phyloP scores from a whole-genome alignment of 2,113 vertebrate species.

The Sturnus vulgaris region DNA sequence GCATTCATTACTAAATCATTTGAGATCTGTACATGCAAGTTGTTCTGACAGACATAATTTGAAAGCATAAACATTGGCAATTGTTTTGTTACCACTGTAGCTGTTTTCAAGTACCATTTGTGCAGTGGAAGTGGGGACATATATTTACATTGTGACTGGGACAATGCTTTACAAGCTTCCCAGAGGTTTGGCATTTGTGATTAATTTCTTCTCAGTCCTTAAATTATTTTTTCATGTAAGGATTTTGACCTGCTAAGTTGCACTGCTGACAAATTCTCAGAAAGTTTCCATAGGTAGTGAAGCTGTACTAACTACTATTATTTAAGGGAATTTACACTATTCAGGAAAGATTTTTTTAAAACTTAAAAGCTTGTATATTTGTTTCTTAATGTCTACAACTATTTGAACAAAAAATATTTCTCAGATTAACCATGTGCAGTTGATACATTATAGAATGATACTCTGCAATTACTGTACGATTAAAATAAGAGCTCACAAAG shows the following conservation, averaged over 20 bases:
- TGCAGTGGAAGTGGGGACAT: background rate
- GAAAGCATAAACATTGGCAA: constrained; percentile 19
- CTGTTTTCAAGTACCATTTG: background rate
- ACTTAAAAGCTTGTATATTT: background rate
- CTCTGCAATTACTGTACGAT: background rate
- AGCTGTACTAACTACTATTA: background rate
- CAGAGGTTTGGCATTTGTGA: background rate
- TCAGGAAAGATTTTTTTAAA: background rate
- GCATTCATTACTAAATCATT: background rate
- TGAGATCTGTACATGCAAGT: background rate
- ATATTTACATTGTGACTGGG: background rate
- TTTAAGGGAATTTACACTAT: background rate
- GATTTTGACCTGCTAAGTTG: background rate
- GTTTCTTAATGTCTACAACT: background rate
- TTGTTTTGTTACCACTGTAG: background rate
- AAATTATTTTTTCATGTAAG: background rate
- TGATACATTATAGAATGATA: background rate
- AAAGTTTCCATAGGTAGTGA: background rate
- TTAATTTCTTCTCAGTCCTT: background rate
- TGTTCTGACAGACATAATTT: constrained; percentile 8
- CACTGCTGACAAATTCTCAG: background rate
- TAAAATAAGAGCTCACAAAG: background rate
- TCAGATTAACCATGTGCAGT: background rate
- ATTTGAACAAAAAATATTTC: background rate
- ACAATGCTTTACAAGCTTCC: background rate